These are phyloP conservation scores for Pilophorus perplexus DNA, from an alignment of 2,888 invertebrate species.

Conservation along the genomic window DNA sequence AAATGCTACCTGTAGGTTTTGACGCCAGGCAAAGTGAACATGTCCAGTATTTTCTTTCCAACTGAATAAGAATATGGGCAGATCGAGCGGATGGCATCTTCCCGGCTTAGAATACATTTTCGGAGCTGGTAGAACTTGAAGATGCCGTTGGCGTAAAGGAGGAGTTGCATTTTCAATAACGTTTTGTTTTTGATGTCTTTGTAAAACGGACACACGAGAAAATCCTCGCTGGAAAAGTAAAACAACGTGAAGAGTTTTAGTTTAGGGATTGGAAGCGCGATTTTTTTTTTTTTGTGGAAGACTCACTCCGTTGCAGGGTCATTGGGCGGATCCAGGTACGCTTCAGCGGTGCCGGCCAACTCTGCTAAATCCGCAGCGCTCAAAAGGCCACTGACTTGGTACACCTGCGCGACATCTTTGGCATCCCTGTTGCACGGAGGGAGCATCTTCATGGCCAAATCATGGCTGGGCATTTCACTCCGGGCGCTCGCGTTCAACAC, in stretches of 20 bases:
- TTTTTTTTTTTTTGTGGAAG: not conserved
- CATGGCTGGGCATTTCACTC: not conserved
- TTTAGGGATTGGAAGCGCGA: not conserved
- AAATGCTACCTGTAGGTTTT: constrained; percentile 28
- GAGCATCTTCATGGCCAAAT: constrained; percentile 1
- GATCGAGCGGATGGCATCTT: not conserved
- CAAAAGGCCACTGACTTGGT: constrained; percentile 26
- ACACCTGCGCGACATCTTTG: constrained; percentile 6
- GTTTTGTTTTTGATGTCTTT: constrained; percentile 3
- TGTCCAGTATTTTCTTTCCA: constrained; percentile 26
- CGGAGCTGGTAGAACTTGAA: constrained; percentile 27
- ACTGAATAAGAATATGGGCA: constrained; percentile 24
- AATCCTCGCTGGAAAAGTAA: constrained; percentile 31
- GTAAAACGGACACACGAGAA: constrained; percentile 27
- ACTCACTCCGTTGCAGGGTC: constrained; percentile 8
- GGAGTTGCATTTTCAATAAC: constrained; percentile 22
- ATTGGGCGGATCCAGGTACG: constrained; percentile 11
- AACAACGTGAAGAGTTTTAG: not conserved
- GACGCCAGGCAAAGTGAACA: constrained; percentile 19
- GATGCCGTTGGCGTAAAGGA: constrained; percentile 40
- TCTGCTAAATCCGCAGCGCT: constrained; percentile 28
- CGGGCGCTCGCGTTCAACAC: not conserved
- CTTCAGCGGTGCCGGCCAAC: constrained; percentile 31
- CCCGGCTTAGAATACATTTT: not conserved
- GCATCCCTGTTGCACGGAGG: constrained; percentile 41